Evolutionary conservation across 2,888 invertebrate genomes (phyloP).

Genomic region (Lysandra coridon): DNA sequence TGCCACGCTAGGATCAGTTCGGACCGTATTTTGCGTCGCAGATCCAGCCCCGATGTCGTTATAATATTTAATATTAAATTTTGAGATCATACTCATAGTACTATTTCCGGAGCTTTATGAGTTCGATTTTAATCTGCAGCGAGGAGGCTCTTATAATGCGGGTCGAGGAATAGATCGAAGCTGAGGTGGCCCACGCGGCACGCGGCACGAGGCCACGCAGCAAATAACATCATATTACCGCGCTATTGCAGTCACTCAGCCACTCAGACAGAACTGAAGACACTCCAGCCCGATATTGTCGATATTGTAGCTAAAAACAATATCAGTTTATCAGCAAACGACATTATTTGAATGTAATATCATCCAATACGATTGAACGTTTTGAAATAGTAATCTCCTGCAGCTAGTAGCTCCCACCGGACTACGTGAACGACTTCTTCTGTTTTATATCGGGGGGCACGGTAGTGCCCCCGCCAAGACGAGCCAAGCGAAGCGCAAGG

Average conservation of each 20-base stretch:
- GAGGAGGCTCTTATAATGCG: neutral
- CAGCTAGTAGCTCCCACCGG: neutral
- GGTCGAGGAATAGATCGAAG: neutral
- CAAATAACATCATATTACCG: conserved; percentile 7
- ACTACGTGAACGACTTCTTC: neutral
- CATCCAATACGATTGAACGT: neutral
- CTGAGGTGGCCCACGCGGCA: neutral
- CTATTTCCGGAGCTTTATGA: neutral
- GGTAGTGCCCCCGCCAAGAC: too few species aligned
- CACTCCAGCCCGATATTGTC: neutral
- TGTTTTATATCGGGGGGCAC: neutral
- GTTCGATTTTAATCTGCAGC: neutral
- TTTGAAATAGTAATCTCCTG: neutral
- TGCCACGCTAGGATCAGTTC: neutral
- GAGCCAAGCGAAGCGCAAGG: too few species aligned
- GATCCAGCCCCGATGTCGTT: neutral
- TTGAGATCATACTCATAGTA: neutral
- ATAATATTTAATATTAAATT: neutral
- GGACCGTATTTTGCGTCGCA: neutral
- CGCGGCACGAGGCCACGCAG: neutral
- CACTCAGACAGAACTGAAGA: neutral
- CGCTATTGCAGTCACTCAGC: neutral
- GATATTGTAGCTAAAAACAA: neutral
- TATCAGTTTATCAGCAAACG: neutral
- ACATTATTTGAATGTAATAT: neutral